Conservation (phyloP, 2,113 vertebrate genomes). For the Notothenia coriiceps region DNA sequence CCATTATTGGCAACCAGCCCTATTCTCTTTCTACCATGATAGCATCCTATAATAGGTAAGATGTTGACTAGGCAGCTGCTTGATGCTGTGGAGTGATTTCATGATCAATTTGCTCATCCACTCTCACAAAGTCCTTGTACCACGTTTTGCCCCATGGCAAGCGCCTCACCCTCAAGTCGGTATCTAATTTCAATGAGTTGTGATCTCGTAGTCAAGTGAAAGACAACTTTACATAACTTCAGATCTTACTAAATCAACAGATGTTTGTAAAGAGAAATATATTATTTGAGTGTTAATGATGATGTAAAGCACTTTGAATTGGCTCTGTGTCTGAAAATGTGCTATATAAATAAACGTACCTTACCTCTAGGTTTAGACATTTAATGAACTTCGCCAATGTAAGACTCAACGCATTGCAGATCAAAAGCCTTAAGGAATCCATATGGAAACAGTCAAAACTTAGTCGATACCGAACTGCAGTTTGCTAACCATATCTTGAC, state of each 20-base stretch:
- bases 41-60: background rate
- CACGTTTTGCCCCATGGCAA: background rate
- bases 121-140: background rate
- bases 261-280: too few relatives aligned
- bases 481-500: background rate
- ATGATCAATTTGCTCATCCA: background rate
- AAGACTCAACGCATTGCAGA: background rate
- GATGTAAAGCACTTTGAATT: too few relatives aligned
- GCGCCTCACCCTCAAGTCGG: background rate
- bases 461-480: background rate
- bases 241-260: background rate
- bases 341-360: too few relatives aligned
- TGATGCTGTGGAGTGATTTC: background rate
- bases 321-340: too few relatives aligned
- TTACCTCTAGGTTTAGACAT: background rate
- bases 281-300: too few relatives aligned
- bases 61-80: background rate
- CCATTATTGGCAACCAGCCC: background rate
- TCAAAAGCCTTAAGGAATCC: background rate
- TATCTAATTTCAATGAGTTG: background rate
- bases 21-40: conserved; percentile 1
- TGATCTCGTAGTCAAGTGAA: background rate
- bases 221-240: background rate
- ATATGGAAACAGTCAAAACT: background rate
- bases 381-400: background rate